phyloP scores from a whole-genome alignment of 2,113 vertebrate genomes.

The Laterallus jamaicensis region DNA sequence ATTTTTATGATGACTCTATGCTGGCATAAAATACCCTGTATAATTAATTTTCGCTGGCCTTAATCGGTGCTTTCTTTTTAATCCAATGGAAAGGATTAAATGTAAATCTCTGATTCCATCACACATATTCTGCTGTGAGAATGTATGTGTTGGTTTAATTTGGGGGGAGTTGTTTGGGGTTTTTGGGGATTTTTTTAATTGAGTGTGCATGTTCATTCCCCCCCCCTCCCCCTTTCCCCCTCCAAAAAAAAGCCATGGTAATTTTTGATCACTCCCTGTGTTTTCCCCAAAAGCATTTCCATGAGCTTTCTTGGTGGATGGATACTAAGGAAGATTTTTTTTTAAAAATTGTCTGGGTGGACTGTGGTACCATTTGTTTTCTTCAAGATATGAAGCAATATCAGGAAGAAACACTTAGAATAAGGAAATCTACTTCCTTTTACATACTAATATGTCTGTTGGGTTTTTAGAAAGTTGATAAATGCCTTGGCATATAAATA shows the following conservation, averaged over 20 bases:
- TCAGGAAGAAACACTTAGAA: constrained; percentile 73
- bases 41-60: not conserved
- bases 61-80: not conserved
- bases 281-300: not conserved
- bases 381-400: constrained; percentile 41
- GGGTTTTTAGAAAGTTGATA: constrained; percentile 57
- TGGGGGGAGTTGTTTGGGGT: not conserved
- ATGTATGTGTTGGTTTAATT: not conserved
- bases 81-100: not conserved
- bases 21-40: not conserved
- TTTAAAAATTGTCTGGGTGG: not conserved
- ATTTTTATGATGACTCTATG: not conserved
- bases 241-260: fast-evolving
- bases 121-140: not conserved
- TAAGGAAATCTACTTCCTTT: constrained; percentile 70
- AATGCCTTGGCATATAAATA: constrained; percentile 53
- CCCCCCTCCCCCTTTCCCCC: fast-evolving
- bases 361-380: constrained; percentile 32
- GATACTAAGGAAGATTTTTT: not conserved
- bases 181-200: not conserved
- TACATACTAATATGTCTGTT: constrained; percentile 61
- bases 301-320: not conserved
- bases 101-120: not conserved
- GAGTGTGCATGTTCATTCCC: not conserved
- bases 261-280: not conserved